phyloP scores from a whole-genome alignment of 64 coral and sea anemone species.

The Montipora foliosa region DNA sequence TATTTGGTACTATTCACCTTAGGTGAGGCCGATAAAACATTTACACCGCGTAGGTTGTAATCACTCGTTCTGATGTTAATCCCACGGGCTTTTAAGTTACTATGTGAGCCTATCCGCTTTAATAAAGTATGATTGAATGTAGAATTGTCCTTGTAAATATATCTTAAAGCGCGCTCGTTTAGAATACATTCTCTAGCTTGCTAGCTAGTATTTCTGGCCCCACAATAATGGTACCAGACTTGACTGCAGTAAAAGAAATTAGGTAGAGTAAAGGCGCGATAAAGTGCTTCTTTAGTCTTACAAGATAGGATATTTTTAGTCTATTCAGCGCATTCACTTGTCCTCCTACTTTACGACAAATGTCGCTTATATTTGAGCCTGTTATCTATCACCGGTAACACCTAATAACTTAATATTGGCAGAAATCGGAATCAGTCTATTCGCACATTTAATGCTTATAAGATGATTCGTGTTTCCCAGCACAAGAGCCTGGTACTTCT shows the following conservation, averaged over 20 bases:
- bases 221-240: background rate
- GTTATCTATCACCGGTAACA: conserved; percentile 47
- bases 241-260: conserved; percentile 22
- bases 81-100: too few species aligned
- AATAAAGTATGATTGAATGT: too few species aligned
- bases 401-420: conserved; percentile 38
- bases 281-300: background rate
- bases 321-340: conserved; percentile 1
- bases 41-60: too few species aligned
- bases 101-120: too few species aligned
- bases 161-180: background rate
- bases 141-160: too few species aligned
- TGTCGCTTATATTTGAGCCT: conserved; percentile 32
- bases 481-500: background rate
- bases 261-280: conserved; percentile 23
- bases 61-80: too few species aligned
- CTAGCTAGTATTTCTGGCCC: background rate
- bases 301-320: too few species aligned
- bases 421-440: conserved; percentile 22
- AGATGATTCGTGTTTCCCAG: conserved; percentile 20
- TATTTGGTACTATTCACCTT: too few species aligned
- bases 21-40: too few species aligned
- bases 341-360: conserved; percentile 25
- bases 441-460: too few species aligned
- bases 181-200: background rate